A percentile compares a stretch with the other conserved stretches of the same genome.
phyloP scores from a whole-genome alignment of 2,888 invertebrate genomes.

The Lasioglossum lativentre region DNA sequence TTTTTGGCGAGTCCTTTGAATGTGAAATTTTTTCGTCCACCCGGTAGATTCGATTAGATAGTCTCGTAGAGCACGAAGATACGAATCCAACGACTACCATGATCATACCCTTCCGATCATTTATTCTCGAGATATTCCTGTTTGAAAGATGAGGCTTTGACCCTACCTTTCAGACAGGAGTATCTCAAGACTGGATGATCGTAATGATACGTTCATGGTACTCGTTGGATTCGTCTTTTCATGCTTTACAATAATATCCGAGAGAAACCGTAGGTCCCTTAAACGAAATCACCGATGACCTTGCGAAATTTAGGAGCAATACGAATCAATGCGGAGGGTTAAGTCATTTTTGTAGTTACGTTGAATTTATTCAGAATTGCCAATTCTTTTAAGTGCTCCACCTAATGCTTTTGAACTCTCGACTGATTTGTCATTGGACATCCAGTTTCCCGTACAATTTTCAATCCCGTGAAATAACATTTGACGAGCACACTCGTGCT shows the following conservation, averaged over 20 bases:
- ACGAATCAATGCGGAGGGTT: no score
- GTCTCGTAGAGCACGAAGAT: not conserved
- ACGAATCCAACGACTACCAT: not conserved
- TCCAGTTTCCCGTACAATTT: not conserved
- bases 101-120: not conserved
- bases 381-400: no score
- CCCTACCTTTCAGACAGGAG: no score
- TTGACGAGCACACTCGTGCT: not conserved
- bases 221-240: not conserved
- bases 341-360: not conserved
- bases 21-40: not conserved
- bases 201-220: not conserved
- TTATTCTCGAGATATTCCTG: not conserved
- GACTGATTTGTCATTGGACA: no score
- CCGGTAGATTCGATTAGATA: not conserved
- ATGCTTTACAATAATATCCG: not conserved
- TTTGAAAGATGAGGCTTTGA: not conserved
- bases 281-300: not conserved
- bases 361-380: not conserved
- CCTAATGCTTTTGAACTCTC: no score
- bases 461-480: not conserved
- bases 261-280: fast-evolving
- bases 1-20: no score
- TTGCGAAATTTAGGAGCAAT: not conserved
- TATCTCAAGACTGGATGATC: not conserved